phyloP scores from a whole-genome alignment of 2,888 invertebrate species.

The Drosophila recens region DNA sequence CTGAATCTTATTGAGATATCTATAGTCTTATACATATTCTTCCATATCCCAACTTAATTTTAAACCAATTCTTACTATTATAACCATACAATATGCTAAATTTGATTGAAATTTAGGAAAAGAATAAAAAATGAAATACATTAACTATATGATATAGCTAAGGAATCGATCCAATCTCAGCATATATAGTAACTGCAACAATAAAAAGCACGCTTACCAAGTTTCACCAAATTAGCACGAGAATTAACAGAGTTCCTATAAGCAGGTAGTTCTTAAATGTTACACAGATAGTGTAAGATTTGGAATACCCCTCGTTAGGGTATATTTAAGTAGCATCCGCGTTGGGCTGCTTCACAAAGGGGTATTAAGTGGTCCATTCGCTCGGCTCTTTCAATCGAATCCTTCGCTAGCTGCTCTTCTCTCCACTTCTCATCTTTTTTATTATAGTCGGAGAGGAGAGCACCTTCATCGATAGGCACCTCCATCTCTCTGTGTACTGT shows the following conservation, averaged over 20 bases:
- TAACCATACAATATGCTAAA: too few species aligned
- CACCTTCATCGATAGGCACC: constrained; percentile 3
- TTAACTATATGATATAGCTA: too few species aligned
- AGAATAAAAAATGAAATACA: too few species aligned
- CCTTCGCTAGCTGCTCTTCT: constrained; percentile 27
- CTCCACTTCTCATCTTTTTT: not conserved
- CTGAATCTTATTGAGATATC: not conserved
- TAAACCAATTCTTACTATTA: too few species aligned
- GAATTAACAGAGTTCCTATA: not conserved
- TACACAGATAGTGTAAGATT: not conserved
- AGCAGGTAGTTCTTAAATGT: not conserved
- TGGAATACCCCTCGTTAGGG: constrained; percentile 6
- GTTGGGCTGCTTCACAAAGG: constrained; percentile 43
- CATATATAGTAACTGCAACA: too few species aligned
- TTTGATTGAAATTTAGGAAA: too few species aligned
- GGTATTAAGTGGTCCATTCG: constrained; percentile 73
- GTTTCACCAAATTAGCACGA: not conserved
- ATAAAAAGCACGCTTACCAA: not conserved
- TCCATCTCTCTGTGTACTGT: not conserved
- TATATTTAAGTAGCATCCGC: constrained; percentile 25
- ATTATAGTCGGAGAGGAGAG: constrained; percentile 1
- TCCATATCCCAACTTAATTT: too few species aligned
- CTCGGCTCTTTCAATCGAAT: constrained; percentile 60
- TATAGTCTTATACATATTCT: too few species aligned
- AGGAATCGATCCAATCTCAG: too few species aligned